These are phyloP conservation scores for Sycophaga agraensis DNA, from an alignment of 1,140 invertebrate species.

Conservation along the genomic window DNA sequence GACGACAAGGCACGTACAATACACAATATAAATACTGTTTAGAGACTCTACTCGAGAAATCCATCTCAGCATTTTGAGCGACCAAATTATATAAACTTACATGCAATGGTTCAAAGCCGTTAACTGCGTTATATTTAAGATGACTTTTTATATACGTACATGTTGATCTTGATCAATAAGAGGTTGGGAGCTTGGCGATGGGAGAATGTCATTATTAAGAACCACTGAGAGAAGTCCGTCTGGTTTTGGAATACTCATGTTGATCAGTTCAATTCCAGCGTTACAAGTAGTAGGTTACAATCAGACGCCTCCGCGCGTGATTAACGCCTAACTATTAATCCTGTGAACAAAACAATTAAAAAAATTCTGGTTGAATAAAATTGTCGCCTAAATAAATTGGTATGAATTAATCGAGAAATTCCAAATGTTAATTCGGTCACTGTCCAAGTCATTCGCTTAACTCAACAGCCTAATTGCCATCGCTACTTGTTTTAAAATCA, in stretches of 20 bases:
- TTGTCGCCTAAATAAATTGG: too few relatives aligned
- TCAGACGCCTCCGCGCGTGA: background rate
- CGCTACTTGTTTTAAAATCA: background rate
- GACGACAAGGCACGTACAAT: too few relatives aligned
- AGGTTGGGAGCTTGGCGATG: constrained; percentile 38
- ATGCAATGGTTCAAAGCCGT: too few relatives aligned
- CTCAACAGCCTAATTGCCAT: too few relatives aligned
- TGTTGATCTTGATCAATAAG: constrained; percentile 34
- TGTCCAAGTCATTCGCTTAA: background rate
- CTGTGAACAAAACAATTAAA: background rate
- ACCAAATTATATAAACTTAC: too few relatives aligned
- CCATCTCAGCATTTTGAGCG: too few relatives aligned
- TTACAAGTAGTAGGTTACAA: too few relatives aligned
- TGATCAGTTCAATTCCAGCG: background rate
- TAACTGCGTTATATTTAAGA: too few relatives aligned
- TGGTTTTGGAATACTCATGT: constrained; percentile 41
- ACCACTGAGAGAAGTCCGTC: constrained; percentile 40
- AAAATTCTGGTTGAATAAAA: too few relatives aligned
- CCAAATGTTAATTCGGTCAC: background rate
- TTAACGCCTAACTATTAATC: background rate
- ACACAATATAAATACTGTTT: too few relatives aligned
- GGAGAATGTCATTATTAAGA: constrained; percentile 36
- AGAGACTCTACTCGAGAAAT: too few relatives aligned
- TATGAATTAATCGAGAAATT: too few relatives aligned
- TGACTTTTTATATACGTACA: constrained; percentile 8